A percentile compares a stretch with the other conserved stretches of the same genome.
phyloP scores from a whole-genome alignment of 2,113 vertebrate species.

The Noturus placidus region DNA sequence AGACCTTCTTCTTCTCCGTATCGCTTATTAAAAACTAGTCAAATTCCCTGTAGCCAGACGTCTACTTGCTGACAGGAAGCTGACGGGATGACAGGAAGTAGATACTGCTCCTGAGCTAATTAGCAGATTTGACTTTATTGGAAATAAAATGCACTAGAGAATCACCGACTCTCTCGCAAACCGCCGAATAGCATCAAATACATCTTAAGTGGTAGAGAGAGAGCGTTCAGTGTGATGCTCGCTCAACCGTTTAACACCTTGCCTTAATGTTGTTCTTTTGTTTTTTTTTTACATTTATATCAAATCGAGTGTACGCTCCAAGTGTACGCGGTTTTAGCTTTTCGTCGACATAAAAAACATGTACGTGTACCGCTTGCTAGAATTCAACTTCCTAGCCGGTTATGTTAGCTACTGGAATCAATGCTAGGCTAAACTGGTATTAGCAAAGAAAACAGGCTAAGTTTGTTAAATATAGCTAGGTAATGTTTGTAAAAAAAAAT shows the following conservation, averaged over 20 bases:
- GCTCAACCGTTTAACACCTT: background rate
- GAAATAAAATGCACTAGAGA: background rate
- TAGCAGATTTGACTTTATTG: background rate
- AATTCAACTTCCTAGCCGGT: background rate
- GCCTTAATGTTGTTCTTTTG: too few relatives aligned
- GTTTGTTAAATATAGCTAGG: too few relatives aligned
- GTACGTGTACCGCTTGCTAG: background rate
- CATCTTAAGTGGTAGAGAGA: background rate
- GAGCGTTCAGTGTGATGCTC: background rate
- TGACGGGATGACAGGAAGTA: conserved; percentile 17
- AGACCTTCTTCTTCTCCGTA: background rate
- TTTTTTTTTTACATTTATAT: too few relatives aligned
- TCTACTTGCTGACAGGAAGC: background rate
- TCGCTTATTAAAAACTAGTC: background rate
- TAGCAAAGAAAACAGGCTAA: background rate
- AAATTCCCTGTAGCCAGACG: background rate
- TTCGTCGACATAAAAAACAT: background rate
- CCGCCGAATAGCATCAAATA: background rate
- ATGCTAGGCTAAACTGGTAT: background rate
- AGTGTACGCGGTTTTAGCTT: too few relatives aligned
- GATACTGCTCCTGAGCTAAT: background rate
- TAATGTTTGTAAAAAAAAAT: too few relatives aligned
- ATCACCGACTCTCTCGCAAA: background rate
- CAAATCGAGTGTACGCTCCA: too few relatives aligned
- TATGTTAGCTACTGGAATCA: background rate